Conservation (phyloP, 2,797 vertebrate species). For the Brachyrhaphis roseni region DNA sequence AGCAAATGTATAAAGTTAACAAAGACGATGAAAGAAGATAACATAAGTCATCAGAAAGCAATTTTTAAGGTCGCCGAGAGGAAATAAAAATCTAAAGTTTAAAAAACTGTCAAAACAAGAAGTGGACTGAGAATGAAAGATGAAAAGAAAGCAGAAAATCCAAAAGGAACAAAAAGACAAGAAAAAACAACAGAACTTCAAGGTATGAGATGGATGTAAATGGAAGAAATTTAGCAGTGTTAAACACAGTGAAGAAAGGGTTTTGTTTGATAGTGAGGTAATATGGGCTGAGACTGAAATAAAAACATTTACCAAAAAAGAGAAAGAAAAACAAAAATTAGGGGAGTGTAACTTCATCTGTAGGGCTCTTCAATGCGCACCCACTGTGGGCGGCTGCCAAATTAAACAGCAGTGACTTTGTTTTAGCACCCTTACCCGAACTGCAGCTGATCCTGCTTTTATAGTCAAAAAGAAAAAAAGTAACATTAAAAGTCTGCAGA, state of each 20-base stretch:
- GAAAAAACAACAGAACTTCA: slow-evolving; percentile 5
- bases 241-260: background rate
- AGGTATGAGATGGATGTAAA: slow-evolving; percentile 1
- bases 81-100: slow-evolving; percentile 22
- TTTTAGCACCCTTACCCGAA: slow-evolving; percentile 32
- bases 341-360: slow-evolving; percentile 51
- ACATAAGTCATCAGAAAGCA: slow-evolving; percentile 6
- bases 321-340: slow-evolving; percentile 41
- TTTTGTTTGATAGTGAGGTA: background rate
- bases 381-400: slow-evolving; percentile 33
- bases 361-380: slow-evolving; percentile 11
- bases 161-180: background rate
- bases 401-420: slow-evolving; percentile 42
- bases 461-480: slow-evolving; percentile 7
- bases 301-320: slow-evolving; percentile 43
- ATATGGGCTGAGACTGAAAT: slow-evolving; percentile 15
- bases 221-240: slow-evolving; percentile 2
- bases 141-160: background rate
- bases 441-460: slow-evolving; percentile 27
- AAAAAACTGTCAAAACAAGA: slow-evolving; percentile 6
- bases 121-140: slow-evolving; percentile 4
- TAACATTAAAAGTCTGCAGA: slow-evolving; percentile 41
- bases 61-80: background rate
- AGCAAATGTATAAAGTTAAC: slow-evolving; percentile 36
- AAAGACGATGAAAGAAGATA: slow-evolving; percentile 36